A percentile compares a stretch with the other conserved stretches of the same genome.
phyloP scores from a whole-genome alignment of 2,797 vertebrate species.

The Gobio occitaniae region DNA sequence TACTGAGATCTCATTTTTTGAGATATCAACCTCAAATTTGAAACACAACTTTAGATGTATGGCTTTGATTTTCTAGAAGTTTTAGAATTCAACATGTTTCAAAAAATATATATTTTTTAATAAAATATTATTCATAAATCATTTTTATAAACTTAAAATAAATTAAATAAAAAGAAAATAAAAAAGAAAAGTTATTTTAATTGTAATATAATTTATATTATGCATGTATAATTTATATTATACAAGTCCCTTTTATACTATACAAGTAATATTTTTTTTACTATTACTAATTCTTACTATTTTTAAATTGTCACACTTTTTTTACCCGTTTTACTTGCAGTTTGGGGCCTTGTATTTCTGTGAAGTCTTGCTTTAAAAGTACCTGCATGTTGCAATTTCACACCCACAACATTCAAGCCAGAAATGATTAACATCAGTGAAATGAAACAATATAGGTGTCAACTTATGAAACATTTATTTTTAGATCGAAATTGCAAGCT shows the following conservation, averaged over 20 bases:
- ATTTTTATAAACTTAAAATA: too few species aligned
- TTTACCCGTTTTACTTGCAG: not conserved
- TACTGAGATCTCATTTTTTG: too few species aligned
- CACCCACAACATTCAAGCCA: not conserved
- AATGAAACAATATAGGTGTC: not conserved
- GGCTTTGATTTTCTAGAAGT: too few species aligned
- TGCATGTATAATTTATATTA: too few species aligned
- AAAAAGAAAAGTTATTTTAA: too few species aligned
- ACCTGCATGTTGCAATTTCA: not conserved
- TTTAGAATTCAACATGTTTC: too few species aligned
- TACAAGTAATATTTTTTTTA: not conserved
- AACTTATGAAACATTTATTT: conserved; percentile 40
- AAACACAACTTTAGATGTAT: too few species aligned
- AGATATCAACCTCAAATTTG: too few species aligned
- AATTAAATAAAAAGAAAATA: too few species aligned
- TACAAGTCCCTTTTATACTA: not conserved
- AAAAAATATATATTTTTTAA: too few species aligned
- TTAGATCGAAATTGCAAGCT: conserved; percentile 72
- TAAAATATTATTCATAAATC: too few species aligned
- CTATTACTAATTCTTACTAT: too few species aligned
- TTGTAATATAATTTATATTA: not conserved
- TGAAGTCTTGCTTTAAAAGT: not conserved
- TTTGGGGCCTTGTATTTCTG: not conserved
- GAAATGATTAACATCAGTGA: not conserved
- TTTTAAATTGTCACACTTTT: not conserved